Percentiles rank a stretch among this genome's conserved stretches.
Evolutionary conservation across 2,888 invertebrate species (phyloP).

Genomic region (Exocentrus adspersus): DNA sequence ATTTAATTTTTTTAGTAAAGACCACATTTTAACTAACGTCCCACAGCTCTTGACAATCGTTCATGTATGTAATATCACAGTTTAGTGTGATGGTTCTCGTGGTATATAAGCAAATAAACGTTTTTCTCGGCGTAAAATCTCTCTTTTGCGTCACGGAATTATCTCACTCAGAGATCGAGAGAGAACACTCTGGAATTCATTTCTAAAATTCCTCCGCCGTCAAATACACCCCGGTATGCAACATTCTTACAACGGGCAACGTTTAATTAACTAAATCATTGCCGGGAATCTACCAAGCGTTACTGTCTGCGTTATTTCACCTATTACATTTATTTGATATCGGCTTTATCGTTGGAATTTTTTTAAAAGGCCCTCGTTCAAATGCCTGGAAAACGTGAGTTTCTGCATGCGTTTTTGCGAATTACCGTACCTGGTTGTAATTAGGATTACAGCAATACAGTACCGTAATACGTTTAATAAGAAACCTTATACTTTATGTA

Average conservation of each 20-base stretch:
- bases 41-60: too few relatives aligned
- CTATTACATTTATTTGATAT: slow-evolving; percentile 33
- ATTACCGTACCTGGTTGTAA: background rate
- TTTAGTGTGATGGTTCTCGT: too few relatives aligned
- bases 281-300: slow-evolving; percentile 44
- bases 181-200: slow-evolving; percentile 47
- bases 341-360: slow-evolving; percentile 17
- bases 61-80: too few relatives aligned
- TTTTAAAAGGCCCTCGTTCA: slow-evolving; percentile 13
- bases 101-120: too few relatives aligned
- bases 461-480: too few relatives aligned
- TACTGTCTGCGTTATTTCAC: slow-evolving; percentile 40
- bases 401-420: slow-evolving; percentile 16
- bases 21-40: too few relatives aligned
- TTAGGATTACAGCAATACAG: too few relatives aligned
- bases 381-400: slow-evolving; percentile 9
- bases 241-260: slow-evolving; percentile 46
- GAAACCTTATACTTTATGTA: too few relatives aligned
- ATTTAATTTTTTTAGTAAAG: too few relatives aligned
- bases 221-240: slow-evolving; percentile 47
- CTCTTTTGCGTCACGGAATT: slow-evolving; percentile 36
- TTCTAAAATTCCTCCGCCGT: slow-evolving; percentile 48
- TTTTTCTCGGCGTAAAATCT: background rate
- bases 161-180: slow-evolving; percentile 46
- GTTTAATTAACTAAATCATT: slow-evolving; percentile 51